Conservation (phyloP, 2,888 invertebrate species). For the Callyntrura guangdongensis region DNA sequence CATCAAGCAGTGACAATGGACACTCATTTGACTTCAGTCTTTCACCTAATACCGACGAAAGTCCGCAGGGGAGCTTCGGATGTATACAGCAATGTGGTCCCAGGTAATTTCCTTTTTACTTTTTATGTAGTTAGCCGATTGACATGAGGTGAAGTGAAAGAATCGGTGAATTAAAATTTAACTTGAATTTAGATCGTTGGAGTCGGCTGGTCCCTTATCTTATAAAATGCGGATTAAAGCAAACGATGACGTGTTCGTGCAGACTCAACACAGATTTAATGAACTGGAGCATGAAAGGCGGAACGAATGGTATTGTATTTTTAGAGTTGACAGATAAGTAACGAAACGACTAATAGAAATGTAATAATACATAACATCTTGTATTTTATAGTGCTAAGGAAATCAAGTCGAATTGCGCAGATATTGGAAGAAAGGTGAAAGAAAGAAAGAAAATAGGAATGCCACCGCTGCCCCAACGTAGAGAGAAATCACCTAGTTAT, state of each 20-base stretch:
- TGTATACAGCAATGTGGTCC: conserved; percentile 91
- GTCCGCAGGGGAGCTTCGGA: conserved; percentile 96
- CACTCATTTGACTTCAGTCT: conserved; percentile 91
- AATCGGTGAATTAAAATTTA: too few species aligned
- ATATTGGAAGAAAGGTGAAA: conserved; percentile 95
- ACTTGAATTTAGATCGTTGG: conserved; percentile 88
- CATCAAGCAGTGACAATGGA: conserved; percentile 81
- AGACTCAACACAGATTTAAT: conserved; percentile 96
- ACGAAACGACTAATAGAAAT: neutral
- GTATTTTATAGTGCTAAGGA: conserved; percentile 92
- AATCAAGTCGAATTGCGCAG: conserved; percentile 96
- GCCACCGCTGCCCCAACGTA: conserved; percentile 79
- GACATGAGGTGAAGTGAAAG: too few species aligned
- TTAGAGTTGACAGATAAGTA: neutral
- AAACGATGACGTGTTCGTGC: conserved; percentile 98
- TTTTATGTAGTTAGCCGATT: too few species aligned
- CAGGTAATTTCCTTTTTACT: conserved; percentile 24
- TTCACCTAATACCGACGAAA: conserved; percentile 93
- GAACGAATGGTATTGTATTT: conserved; percentile 92
- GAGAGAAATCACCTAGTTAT: conserved; percentile 82
- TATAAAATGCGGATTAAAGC: conserved; percentile 97
- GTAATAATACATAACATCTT: too few species aligned
- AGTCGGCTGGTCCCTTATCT: conserved; percentile 94
- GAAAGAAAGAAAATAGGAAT: conserved; percentile 88
- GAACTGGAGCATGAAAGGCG: conserved; percentile 96